Evolutionary conservation across 2,888 invertebrate genomes (phyloP), one percentile per base, ranked within the genome.

Genomic region (Magallana nippona): DNA sequence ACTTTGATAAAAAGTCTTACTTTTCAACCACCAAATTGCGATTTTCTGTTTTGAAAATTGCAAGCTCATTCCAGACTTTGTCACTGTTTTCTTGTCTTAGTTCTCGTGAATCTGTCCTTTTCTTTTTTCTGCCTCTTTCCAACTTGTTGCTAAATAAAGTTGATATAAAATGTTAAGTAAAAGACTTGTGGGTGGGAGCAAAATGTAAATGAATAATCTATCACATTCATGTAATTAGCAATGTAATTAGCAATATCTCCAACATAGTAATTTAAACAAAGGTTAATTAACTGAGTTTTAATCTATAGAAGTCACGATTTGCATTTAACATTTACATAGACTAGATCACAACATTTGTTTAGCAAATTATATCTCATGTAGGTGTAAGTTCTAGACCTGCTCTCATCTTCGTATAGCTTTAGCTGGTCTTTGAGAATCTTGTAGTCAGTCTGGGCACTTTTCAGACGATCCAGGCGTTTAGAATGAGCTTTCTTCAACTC

Each of bases 11-110:
- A 22, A 19, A 44, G n/a, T 82, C 88, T 84, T 84, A 94, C 94
- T 90, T 93, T 80, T 93, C 93, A 1, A 92, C 89, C 3, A 89
- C 86, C 22, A 93, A 86, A 19, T 90, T 92, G 81, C 92, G 91
- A 88, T 92, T 92, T 83, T 94, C 92, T 83, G 89, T 91, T 84
- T 91, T 93, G 85, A 93, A 92, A 86, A 90, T 91, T 13, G 93
- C 88, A 77, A 94, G 90, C 84, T 94, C 94, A 87, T 94, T 94
- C 94, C 94, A 94, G 27, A 93, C 94, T 22, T 89, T 90, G 82
- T 92, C 91, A 81, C 92, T 93, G 89, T 93, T 91, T 83, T 94
- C 94, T 63, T 91, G 91, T 86, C 92, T 91, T 10, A 94, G 86
- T 10, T 92, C 91, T 82, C 91, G 91, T 8, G 93, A 92, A 79